Percentiles rank a stretch among this genome's conserved stretches.
Conservation (phyloP, 2,888 invertebrate species). For the Agrilus biguttatus region DNA sequence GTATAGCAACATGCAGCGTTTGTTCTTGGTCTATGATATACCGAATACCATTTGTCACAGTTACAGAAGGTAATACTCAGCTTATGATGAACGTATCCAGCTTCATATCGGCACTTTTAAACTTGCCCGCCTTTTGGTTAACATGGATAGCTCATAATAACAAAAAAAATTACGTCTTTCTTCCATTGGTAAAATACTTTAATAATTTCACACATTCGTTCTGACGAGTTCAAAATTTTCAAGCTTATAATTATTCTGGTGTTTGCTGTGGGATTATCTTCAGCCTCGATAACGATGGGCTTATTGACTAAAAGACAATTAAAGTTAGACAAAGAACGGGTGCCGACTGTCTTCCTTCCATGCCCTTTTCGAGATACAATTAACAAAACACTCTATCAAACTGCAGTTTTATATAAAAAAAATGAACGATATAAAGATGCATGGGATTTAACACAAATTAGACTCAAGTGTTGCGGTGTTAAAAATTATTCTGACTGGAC, state of each 20-base stretch:
- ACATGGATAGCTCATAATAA: constrained; percentile 11
- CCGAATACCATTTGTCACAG: constrained; percentile 9
- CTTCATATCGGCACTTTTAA: constrained; percentile 9
- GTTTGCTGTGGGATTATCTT: constrained; percentile 8
- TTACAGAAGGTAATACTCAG: constrained; percentile 5
- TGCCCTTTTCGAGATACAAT: constrained; percentile 5
- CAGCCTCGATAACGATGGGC: constrained; percentile 7
- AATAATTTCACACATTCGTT: not conserved
- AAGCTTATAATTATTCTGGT: constrained; percentile 9
- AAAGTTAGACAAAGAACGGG: constrained; percentile 3
- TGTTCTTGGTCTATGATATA: constrained; percentile 10
- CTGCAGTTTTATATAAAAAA: constrained; percentile 6
- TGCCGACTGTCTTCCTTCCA: constrained; percentile 3
- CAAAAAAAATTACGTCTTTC: constrained; percentile 9
- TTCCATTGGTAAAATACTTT: constrained; percentile 9
- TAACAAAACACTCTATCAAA: constrained; percentile 6
- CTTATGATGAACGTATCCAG: constrained; percentile 6
- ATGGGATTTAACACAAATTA: constrained; percentile 11
- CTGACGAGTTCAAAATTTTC: not conserved
- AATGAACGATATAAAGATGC: constrained; percentile 4
- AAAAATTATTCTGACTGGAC: constrained; percentile 10
- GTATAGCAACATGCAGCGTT: constrained; percentile 6
- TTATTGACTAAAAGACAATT: constrained; percentile 7
- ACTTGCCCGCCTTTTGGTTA: constrained; percentile 12
- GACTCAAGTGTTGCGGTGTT: constrained; percentile 12